A percentile compares a stretch with the other conserved stretches of the same genome.
Evolutionary conservation across 2,888 invertebrate genomes (phyloP).

Genomic region (Tricholauxania praeusta): DNA sequence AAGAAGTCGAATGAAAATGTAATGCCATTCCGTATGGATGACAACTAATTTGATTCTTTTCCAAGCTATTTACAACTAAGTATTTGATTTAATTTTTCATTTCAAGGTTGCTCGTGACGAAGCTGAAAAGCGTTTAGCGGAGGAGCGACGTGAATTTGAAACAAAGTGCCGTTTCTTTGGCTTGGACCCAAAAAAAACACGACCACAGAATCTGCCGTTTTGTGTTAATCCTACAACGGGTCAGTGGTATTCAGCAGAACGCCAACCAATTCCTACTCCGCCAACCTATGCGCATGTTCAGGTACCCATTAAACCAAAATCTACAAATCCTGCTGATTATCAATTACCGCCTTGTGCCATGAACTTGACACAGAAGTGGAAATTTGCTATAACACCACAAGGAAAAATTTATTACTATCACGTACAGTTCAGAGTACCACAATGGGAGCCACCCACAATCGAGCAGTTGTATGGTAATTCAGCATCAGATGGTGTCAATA

Average conservation of each 20-base stretch:
- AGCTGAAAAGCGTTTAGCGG: slow-evolving; percentile 64
- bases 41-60: too few relatives aligned
- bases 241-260: slow-evolving; percentile 64
- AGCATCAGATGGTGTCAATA: slow-evolving; percentile 4
- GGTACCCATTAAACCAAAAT: slow-evolving; percentile 54
- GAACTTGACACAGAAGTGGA: slow-evolving; percentile 86
- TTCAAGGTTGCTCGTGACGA: slow-evolving; percentile 64
- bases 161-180: slow-evolving; percentile 66
- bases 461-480: slow-evolving; percentile 55
- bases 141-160: slow-evolving; percentile 63
- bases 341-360: slow-evolving; percentile 70
- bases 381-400: slow-evolving; percentile 82
- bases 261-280: slow-evolving; percentile 59
- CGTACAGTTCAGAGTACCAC: slow-evolving; percentile 79
- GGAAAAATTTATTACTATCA: slow-evolving; percentile 95
- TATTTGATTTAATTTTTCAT: slow-evolving; percentile 2
- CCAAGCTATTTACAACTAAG: not conserved
- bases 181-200: slow-evolving; percentile 58
- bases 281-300: slow-evolving; percentile 61
- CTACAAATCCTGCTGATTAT: slow-evolving; percentile 61
- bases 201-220: slow-evolving; percentile 62
- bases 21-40: too few relatives aligned
- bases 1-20: too few relatives aligned
- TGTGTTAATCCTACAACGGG: slow-evolving; percentile 65
- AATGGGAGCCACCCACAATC: slow-evolving; percentile 79